Conservation (phyloP, 2,888 invertebrate species). For the Cosmopolites sordidus region DNA sequence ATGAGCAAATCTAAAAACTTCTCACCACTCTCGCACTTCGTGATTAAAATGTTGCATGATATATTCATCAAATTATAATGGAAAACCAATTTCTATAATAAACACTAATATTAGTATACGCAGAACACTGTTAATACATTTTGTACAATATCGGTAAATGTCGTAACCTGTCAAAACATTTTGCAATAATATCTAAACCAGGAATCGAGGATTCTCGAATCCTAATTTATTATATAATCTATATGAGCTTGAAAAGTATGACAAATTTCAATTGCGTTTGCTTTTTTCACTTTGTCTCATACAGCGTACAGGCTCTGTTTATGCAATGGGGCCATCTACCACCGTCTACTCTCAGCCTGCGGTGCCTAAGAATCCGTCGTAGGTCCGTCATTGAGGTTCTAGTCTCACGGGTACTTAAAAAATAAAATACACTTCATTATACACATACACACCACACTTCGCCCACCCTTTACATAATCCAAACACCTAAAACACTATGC, state of each 20-base stretch:
- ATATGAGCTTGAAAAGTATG: not conserved
- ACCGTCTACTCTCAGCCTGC: conserved; percentile 50
- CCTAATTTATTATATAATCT: too few relatives aligned
- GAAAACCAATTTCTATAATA: too few relatives aligned
- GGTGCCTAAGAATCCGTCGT: conserved; percentile 52
- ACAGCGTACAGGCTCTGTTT: conserved; percentile 52
- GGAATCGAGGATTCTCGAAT: not conserved
- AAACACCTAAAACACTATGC: conserved; percentile 11
- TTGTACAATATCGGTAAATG: too few relatives aligned
- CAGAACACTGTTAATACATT: too few relatives aligned
- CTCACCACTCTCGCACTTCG: too few relatives aligned
- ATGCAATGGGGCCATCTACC: conserved; percentile 51
- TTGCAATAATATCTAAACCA: conserved; percentile 34
- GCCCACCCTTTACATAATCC: conserved; percentile 31
- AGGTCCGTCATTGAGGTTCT: conserved; percentile 51
- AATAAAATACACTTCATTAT: conserved; percentile 39
- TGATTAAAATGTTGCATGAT: too few relatives aligned
- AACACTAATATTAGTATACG: too few relatives aligned
- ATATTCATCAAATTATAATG: too few relatives aligned
- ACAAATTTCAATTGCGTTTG: conserved; percentile 43
- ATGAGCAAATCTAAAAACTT: too few relatives aligned
- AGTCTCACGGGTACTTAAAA: conserved; percentile 51
- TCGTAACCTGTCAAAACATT: conserved; percentile 43
- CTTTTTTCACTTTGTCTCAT: conserved; percentile 49
- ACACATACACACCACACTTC: conserved; percentile 31